Evolutionary conservation across 2,113 vertebrate genomes (phyloP).

Genomic region (Mastomys natalensis): DNA sequence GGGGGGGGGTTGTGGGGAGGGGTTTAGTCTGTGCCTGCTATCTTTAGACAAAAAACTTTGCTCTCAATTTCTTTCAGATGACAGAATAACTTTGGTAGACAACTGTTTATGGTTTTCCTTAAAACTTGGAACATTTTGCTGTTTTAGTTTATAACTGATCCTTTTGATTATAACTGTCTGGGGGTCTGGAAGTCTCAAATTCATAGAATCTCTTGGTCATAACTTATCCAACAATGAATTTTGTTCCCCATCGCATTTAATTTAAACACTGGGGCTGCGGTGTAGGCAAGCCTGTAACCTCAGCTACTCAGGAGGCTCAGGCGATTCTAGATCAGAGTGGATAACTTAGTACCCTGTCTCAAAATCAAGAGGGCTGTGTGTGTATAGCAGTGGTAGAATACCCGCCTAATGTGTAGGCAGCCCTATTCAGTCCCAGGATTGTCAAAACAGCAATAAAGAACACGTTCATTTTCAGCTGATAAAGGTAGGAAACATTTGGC

Average conservation of each 20-base stretch:
- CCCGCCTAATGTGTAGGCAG: background rate
- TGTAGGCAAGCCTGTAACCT: background rate
- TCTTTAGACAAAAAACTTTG: constrained; percentile 34
- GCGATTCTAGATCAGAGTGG: background rate
- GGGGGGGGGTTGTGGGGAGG: background rate
- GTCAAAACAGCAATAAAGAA: background rate
- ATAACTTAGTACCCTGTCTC: background rate
- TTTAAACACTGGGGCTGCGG: background rate
- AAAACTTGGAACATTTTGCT: background rate
- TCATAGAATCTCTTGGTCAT: background rate
- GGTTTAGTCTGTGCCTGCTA: background rate
- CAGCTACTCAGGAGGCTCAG: background rate
- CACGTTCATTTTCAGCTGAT: background rate
- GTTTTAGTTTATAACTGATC: constrained; percentile 36
- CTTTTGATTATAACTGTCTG: background rate
- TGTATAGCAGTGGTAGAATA: background rate
- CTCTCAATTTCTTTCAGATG: background rate
- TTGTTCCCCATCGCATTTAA: background rate
- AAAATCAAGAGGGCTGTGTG: background rate
- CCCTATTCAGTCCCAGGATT: background rate
- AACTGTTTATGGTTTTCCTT: background rate
- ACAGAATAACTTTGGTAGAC: background rate
- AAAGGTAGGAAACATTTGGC: background rate
- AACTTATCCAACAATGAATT: background rate
- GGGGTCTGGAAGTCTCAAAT: background rate